A percentile compares a stretch with the other conserved stretches of the same genome.
phyloP scores from a whole-genome alignment of 2,888 invertebrate species.

The Aporophyla lueneburgensis region DNA sequence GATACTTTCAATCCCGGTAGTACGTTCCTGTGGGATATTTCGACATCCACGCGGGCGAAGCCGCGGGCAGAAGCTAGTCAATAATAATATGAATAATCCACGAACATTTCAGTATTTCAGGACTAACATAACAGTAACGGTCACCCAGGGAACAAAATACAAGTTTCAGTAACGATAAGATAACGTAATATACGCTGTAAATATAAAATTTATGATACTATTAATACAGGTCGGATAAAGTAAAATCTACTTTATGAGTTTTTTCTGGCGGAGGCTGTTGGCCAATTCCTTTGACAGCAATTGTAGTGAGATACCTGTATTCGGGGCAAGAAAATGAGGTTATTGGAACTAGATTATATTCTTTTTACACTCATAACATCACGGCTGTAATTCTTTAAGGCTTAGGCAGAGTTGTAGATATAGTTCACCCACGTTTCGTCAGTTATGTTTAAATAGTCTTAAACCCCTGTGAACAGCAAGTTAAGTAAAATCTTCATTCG shows the following conservation, averaged over 20 bases:
- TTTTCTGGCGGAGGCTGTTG: slow-evolving; percentile 37
- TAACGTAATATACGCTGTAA: slow-evolving; percentile 66
- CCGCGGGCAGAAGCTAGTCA: too few relatives aligned
- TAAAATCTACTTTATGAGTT: slow-evolving; percentile 55
- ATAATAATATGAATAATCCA: slow-evolving; percentile 43
- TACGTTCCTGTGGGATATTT: too few relatives aligned
- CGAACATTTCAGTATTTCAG: slow-evolving; percentile 47
- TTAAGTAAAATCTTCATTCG: too few relatives aligned
- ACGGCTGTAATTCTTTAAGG: too few relatives aligned
- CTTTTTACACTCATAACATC: neutral
- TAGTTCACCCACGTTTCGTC: neutral
- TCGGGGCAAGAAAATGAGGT: slow-evolving; percentile 1
- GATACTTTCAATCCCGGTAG: too few relatives aligned
- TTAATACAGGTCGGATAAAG: slow-evolving; percentile 50
- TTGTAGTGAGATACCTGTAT: slow-evolving; percentile 35
- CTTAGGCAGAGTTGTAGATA: neutral
- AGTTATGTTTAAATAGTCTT: too few relatives aligned
- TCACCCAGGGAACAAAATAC: slow-evolving; percentile 63
- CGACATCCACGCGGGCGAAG: too few relatives aligned
- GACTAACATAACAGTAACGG: slow-evolving; percentile 59
- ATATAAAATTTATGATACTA: slow-evolving; percentile 72
- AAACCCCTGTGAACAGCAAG: too few relatives aligned
- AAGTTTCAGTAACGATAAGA: slow-evolving; percentile 69
- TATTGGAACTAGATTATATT: slow-evolving; percentile 16
- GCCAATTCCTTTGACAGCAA: slow-evolving; percentile 55